Percentiles rank a stretch among this genome's conserved stretches.
Evolutionary conservation across 2,113 vertebrate genomes (phyloP).

Genomic region (Struthidea cinerea): DNA sequence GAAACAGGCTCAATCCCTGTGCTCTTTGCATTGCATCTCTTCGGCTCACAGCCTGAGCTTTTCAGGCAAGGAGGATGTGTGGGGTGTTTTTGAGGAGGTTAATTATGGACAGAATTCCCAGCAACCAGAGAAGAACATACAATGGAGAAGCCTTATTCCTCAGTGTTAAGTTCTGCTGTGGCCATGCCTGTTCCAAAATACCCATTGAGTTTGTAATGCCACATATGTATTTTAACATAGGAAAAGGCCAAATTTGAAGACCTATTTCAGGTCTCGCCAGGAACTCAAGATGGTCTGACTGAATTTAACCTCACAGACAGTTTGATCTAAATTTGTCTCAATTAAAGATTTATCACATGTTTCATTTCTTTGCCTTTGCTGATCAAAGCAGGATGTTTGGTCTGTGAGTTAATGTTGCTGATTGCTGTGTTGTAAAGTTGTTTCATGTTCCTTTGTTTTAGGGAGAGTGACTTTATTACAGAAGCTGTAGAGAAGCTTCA

Average conservation of each 20-base stretch:
- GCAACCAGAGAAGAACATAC: neutral
- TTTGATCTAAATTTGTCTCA: neutral
- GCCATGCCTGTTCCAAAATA: neutral
- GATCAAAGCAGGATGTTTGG: neutral
- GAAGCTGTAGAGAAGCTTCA: neutral
- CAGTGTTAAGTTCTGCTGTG: neutral
- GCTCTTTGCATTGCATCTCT: neutral
- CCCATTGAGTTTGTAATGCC: neutral
- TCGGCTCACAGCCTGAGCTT: neutral
- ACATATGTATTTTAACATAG: neutral
- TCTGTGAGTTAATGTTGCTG: neutral
- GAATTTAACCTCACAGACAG: neutral
- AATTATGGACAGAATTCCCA: neutral
- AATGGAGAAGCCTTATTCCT: neutral
- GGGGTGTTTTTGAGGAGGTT: rapidly evolving
- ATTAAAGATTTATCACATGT: neutral
- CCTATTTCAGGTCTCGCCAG: neutral
- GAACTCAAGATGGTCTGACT: neutral
- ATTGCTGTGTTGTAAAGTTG: neutral
- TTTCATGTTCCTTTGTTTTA: neutral
- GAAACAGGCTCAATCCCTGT: neutral
- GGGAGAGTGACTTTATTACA: neutral
- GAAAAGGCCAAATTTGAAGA: neutral
- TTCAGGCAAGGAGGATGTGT: neutral
- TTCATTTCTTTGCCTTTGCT: neutral